Evolutionary conservation across 2,797 vertebrate genomes (phyloP).

Genomic region (Gila robusta): DNA sequence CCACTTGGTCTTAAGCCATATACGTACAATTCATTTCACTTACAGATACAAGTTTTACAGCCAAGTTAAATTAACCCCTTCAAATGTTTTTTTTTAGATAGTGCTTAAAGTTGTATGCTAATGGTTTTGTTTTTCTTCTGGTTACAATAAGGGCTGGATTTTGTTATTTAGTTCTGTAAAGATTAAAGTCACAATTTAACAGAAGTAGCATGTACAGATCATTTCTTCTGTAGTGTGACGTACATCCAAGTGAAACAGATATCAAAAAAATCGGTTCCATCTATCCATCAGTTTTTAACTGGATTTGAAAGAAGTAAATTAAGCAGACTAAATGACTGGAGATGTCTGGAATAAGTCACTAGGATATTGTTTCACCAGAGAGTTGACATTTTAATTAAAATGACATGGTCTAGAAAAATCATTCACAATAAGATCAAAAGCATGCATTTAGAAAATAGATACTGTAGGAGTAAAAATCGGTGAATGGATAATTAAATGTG

Average conservation of each 20-base stretch:
- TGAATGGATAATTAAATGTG: not conserved
- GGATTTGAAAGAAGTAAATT: not conserved
- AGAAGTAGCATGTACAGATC: not conserved
- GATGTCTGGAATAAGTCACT: not conserved
- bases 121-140: too few relatives aligned
- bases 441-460: not conserved
- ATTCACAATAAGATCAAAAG: not conserved
- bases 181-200: not conserved
- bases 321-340: not conserved
- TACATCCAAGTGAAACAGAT: not conserved
- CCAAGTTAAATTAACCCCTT: too few relatives aligned
- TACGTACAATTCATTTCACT: too few relatives aligned
- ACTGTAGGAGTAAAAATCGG: not conserved
- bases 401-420: not conserved
- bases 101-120: not conserved
- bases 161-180: not conserved
- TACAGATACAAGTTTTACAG: too few relatives aligned
- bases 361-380: not conserved
- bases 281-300: not conserved
- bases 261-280: too few relatives aligned
- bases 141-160: too few relatives aligned
- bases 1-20: too few relatives aligned
- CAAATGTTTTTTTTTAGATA: not conserved
- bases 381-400: not conserved
- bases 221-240: not conserved